Evolutionary conservation across 1,140 invertebrate species (phyloP).

Genomic region (Grapholita molesta): DNA sequence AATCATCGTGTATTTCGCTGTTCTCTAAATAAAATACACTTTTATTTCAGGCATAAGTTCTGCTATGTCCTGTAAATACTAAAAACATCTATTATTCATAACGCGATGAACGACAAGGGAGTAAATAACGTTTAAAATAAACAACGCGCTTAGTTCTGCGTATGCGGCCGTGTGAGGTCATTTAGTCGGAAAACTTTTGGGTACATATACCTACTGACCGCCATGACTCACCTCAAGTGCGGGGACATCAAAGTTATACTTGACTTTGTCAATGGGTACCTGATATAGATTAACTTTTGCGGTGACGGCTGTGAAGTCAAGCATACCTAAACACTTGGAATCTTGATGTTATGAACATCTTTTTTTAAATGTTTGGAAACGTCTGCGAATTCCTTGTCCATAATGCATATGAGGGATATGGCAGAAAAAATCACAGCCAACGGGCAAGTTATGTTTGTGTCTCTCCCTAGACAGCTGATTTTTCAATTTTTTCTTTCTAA

Average conservation of each 20-base stretch:
- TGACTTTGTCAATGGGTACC: not conserved
- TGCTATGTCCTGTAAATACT: no score
- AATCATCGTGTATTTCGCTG: no score
- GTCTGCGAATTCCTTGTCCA: no score
- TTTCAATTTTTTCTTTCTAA: no score
- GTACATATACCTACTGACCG: conserved; percentile 27
- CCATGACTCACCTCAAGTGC: conserved; percentile 21
- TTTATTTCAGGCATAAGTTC: no score
- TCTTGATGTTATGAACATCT: not conserved
- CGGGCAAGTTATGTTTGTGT: no score
- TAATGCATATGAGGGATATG: no score
- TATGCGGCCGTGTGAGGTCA: conserved; percentile 37
- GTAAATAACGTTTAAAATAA: conserved; percentile 12
- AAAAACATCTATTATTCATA: not conserved
- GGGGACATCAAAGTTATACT: conserved; percentile 32
- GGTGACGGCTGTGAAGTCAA: conserved; percentile 11
- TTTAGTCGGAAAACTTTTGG: conserved; percentile 31
- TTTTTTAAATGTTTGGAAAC: not conserved
- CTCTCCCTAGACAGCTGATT: no score
- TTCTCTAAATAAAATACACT: no score
- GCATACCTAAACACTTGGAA: conserved; percentile 16
- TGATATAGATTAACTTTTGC: not conserved
- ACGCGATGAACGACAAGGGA: not conserved
- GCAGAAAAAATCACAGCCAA: no score
- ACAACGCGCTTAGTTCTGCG: conserved; percentile 17